Conservation (phyloP, 1,140 invertebrate genomes). For the Drosophila santomea region DNA sequence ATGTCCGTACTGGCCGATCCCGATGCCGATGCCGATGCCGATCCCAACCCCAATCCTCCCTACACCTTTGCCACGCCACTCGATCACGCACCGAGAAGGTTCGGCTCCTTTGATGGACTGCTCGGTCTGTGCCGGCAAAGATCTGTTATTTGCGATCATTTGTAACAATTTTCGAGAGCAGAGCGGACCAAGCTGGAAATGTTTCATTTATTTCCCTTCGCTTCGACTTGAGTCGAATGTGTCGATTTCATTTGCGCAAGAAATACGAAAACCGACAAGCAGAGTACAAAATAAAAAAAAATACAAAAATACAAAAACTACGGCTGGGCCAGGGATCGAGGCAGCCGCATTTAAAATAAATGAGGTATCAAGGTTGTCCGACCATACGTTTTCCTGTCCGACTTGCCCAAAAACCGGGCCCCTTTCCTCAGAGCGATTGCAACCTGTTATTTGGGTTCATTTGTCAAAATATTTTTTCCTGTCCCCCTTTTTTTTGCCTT, state of each 20-base stretch:
- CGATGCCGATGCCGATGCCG: constrained; percentile 9
- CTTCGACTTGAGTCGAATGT: constrained; percentile 57
- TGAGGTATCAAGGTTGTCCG: constrained; percentile 84
- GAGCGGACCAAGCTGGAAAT: constrained; percentile 45
- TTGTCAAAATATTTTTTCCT: constrained; percentile 85
- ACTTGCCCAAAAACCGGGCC: constrained; percentile 18
- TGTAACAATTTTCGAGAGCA: constrained; percentile 84
- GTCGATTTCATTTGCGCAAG: constrained; percentile 79
- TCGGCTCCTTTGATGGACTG: constrained; percentile 80
- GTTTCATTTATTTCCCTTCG: constrained; percentile 55
- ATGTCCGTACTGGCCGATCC: constrained; percentile 11
- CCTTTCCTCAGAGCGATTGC: constrained; percentile 67
- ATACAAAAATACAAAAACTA: constrained; percentile 27
- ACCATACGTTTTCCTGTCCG: constrained; percentile 79
- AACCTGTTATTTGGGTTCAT: constrained; percentile 85
- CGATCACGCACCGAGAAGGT: constrained; percentile 55
- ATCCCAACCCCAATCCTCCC: constrained; percentile 4
- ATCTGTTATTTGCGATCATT: constrained; percentile 85
- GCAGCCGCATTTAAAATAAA: constrained; percentile 79
- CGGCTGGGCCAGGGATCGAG: constrained; percentile 42
- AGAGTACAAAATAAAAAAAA: constrained; percentile 24
- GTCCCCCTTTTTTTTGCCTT: constrained; percentile 58
- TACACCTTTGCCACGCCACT: constrained; percentile 24
- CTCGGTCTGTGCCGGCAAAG: constrained; percentile 67
- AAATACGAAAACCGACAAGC: constrained; percentile 39